Conservation (phyloP, 2,888 invertebrate species). For the Hybos culiciformis region DNA sequence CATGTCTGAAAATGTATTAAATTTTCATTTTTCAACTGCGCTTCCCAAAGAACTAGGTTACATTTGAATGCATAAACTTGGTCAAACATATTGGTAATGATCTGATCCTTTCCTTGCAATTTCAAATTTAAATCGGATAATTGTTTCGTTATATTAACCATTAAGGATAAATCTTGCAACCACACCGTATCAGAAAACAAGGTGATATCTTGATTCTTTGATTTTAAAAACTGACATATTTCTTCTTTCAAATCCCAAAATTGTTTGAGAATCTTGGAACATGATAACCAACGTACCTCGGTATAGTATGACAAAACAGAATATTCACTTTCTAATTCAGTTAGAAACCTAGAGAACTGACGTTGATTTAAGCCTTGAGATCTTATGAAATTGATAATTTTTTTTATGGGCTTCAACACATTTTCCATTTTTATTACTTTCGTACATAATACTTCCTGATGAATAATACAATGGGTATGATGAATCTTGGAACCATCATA, state of each 20-base stretch:
- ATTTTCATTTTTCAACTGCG: slow-evolving; percentile 10
- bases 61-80: slow-evolving; percentile 15
- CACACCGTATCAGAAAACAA: slow-evolving; percentile 7
- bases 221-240: slow-evolving; percentile 9
- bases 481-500: slow-evolving; percentile 7
- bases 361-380: slow-evolving; percentile 12
- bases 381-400: slow-evolving; percentile 14
- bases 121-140: slow-evolving; percentile 12
- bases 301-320: slow-evolving; percentile 17
- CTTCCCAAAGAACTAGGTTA: slow-evolving; percentile 16
- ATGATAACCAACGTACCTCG: slow-evolving; percentile 16
- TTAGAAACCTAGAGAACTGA: slow-evolving; percentile 13
- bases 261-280: slow-evolving; percentile 17
- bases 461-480: slow-evolving; percentile 12
- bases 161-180: slow-evolving; percentile 10
- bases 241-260: slow-evolving; percentile 14
- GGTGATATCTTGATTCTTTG: slow-evolving; percentile 7
- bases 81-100: slow-evolving; percentile 15
- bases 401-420: slow-evolving; percentile 11
- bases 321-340: slow-evolving; percentile 17
- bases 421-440: slow-evolving; percentile 12
- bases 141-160: slow-evolving; percentile 10
- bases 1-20: slow-evolving; percentile 12
- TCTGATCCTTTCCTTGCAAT: slow-evolving; percentile 13
- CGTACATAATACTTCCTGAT: slow-evolving; percentile 11